A percentile compares a stretch with the other conserved stretches of the same genome.
These are phyloP conservation scores for Ophion slaviceki DNA, from an alignment of 2,888 invertebrate genomes.

Conservation along the genomic window DNA sequence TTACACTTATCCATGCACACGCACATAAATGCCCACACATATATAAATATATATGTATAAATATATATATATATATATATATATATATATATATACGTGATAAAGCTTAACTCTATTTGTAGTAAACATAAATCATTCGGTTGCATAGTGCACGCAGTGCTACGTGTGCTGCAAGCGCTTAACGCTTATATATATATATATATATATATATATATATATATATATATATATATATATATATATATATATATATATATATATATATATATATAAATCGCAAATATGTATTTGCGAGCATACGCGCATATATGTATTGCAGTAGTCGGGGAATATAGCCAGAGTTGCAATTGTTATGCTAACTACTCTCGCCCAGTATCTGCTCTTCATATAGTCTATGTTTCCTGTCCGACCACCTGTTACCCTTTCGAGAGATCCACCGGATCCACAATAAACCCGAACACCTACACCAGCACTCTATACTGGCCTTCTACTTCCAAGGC, in stretches of 20 bases:
- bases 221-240: constrained; percentile 31
- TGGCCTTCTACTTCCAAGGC: constrained; percentile 16
- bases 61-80: constrained; percentile 60
- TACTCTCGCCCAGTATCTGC: constrained; percentile 78
- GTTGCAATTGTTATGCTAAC: constrained; percentile 83
- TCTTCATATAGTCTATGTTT: constrained; percentile 80
- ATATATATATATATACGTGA: constrained; percentile 1
- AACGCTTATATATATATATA: constrained; percentile 62
- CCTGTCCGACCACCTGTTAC: constrained; percentile 83
- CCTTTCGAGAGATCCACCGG: constrained; percentile 72
- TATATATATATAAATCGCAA: background rate
- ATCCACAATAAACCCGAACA: constrained; percentile 38
- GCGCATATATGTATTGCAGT: constrained; percentile 14
- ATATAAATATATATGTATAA: constrained; percentile 56
- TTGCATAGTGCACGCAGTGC: constrained; percentile 59
- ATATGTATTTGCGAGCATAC: constrained; percentile 9
- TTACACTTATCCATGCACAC: constrained; percentile 9
- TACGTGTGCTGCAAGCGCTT: constrained; percentile 53
- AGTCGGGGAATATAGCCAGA: constrained; percentile 74
- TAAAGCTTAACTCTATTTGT: constrained; percentile 45
- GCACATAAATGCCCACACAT: constrained; percentile 61
- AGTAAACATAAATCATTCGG: constrained; percentile 79
- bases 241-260: constrained; percentile 13
- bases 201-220: background rate
- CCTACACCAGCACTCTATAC: constrained; percentile 12